These are phyloP conservation scores for Drosophila meridionalis DNA, from an alignment of 2,888 invertebrate genomes.

Conservation along the genomic window DNA sequence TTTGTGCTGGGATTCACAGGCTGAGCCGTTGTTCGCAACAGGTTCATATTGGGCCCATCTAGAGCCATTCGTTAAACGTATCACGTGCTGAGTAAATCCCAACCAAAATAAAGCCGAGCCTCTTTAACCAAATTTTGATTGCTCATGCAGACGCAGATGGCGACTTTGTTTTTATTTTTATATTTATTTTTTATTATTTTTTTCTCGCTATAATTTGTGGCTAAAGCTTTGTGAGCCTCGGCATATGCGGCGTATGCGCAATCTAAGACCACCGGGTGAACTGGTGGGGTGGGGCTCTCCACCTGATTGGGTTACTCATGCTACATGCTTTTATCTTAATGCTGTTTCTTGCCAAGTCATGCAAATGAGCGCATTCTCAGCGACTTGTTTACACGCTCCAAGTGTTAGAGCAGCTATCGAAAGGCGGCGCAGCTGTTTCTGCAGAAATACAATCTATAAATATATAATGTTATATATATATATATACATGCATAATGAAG, in stretches of 20 bases:
- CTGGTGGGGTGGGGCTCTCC: not conserved
- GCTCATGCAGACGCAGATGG: slow-evolving; percentile 46
- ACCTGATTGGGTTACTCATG: slow-evolving; percentile 55
- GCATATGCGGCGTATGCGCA: slow-evolving; percentile 35
- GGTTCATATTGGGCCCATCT: slow-evolving; percentile 52
- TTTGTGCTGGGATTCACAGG: slow-evolving; percentile 56
- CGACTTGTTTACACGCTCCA: slow-evolving; percentile 46
- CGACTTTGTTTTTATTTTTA: slow-evolving; percentile 1
- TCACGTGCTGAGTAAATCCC: slow-evolving; percentile 73
- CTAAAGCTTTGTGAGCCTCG: slow-evolving; percentile 11
- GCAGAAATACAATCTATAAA: slow-evolving; percentile 1
- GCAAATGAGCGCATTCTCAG: slow-evolving; percentile 63
- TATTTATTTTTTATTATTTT: no score
- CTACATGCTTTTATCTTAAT: slow-evolving; percentile 45
- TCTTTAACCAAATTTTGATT: slow-evolving; percentile 41
- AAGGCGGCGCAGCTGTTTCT: slow-evolving; percentile 13
- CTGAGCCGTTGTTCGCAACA: slow-evolving; percentile 46
- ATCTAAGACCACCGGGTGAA: slow-evolving; percentile 21
- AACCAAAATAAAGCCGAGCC: slow-evolving; percentile 48
- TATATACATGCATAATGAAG: not conserved
- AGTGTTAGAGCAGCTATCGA: slow-evolving; percentile 7
- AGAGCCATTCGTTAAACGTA: slow-evolving; percentile 46
- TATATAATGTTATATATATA: not conserved
- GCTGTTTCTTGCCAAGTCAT: slow-evolving; percentile 67
- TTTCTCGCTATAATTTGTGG: slow-evolving; percentile 29